Evolutionary conservation across 2,888 invertebrate genomes (phyloP).

Genomic region (Andrena bucephala): DNA sequence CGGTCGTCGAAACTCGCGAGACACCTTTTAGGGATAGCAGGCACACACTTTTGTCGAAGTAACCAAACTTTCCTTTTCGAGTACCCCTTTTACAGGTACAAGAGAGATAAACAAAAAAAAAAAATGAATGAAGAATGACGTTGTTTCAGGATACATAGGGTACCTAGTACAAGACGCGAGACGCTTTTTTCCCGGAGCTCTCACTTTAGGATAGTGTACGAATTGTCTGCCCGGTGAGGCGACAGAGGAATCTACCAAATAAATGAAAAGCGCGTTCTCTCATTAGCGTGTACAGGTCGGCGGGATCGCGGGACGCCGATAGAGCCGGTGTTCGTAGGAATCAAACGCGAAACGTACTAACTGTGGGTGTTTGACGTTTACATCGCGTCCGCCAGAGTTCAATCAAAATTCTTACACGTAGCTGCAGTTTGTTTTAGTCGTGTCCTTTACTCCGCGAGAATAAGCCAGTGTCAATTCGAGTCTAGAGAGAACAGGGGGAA

Average conservation of each 20-base stretch:
- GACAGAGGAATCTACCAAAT: slow-evolving; percentile 68
- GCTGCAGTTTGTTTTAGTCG: slow-evolving; percentile 51
- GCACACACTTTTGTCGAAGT: slow-evolving; percentile 62
- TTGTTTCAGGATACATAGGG: slow-evolving; percentile 58
- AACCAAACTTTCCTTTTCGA: slow-evolving; percentile 72
- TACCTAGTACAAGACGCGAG: slow-evolving; percentile 67
- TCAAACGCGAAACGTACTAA: slow-evolving; percentile 59
- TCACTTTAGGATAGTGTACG: slow-evolving; percentile 68
- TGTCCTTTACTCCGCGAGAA: slow-evolving; percentile 32
- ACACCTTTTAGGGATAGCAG: slow-evolving; percentile 44
- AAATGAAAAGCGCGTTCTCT: slow-evolving; percentile 59
- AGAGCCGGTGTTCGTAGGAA: slow-evolving; percentile 50
- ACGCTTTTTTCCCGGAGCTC: slow-evolving; percentile 62
- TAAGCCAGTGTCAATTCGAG: slow-evolving; percentile 55
- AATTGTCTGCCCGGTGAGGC: slow-evolving; percentile 54
- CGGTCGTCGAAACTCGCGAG: slow-evolving; percentile 51
- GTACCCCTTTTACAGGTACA: slow-evolving; percentile 81
- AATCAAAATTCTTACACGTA: slow-evolving; percentile 62
- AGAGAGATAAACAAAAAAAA: slow-evolving; percentile 42
- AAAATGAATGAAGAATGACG: slow-evolving; percentile 16
- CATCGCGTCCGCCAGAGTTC: slow-evolving; percentile 54
- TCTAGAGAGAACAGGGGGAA: slow-evolving; percentile 28
- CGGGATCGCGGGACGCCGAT: slow-evolving; percentile 43
- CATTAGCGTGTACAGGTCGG: slow-evolving; percentile 54
- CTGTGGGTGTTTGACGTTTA: slow-evolving; percentile 71